Evolutionary conservation across 2,113 vertebrate genomes (phyloP).

Genomic region (rabbit (Oryctolagus cuniculus)): mOryCun1.1 NC_091439.1:18467501-18468000

Average conservation of each 20-base stretch:
- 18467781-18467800: neutral
- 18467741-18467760: neutral
- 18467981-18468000: neutral
- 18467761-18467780: neutral
- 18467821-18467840: conserved; percentile 1
- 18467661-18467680: neutral
- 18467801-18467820: neutral
- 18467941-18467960: neutral
- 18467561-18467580: neutral
- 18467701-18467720: conserved; percentile 5
- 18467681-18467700: neutral
- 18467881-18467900: neutral
- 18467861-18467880: neutral
- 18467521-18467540: neutral
- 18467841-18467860: conserved; percentile 7
- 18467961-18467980: neutral
- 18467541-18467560: neutral
- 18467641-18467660: neutral
- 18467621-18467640: conserved; percentile 29
- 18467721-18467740: conserved; percentile 27
- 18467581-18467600: neutral
- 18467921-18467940: conserved; percentile 6
- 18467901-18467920: conserved; percentile 37
- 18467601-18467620: neutral
- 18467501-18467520: neutral